Evolutionary conservation across 2,888 invertebrate species (phyloP).

Genomic region (Acrobasis repandana): DNA sequence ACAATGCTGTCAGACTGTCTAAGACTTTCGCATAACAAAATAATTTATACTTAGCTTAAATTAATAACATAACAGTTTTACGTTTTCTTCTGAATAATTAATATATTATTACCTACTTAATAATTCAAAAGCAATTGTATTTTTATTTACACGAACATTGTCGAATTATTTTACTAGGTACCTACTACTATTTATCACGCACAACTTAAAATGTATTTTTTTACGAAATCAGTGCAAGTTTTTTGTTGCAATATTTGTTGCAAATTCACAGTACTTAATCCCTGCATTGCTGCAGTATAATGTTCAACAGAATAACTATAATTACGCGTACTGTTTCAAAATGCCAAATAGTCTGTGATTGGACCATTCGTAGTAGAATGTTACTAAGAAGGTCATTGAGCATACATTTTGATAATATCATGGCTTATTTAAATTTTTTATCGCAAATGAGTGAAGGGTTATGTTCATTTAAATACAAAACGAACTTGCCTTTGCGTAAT

Average conservation of each 20-base stretch:
- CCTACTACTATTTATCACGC: background rate
- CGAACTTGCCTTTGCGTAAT: background rate
- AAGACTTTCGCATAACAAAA: no score
- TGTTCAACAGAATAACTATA: constrained; percentile 13
- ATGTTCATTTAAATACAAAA: background rate
- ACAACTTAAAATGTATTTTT: background rate
- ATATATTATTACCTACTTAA: no score
- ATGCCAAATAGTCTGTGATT: constrained; percentile 11
- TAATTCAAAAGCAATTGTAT: no score
- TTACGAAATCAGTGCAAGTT: background rate
- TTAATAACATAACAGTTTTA: no score
- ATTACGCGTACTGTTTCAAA: constrained; percentile 27
- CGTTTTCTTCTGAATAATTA: no score
- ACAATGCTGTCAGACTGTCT: no score
- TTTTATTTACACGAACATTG: no score
- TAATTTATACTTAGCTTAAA: no score
- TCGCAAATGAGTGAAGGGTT: background rate
- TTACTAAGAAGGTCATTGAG: constrained; percentile 4
- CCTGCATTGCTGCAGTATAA: constrained; percentile 2
- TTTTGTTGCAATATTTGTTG: background rate
- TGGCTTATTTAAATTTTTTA: background rate
- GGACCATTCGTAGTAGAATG: background rate
- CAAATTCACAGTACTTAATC: background rate
- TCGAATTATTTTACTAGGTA: no score
- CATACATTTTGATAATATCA: constrained; percentile 2